Percentiles rank a stretch among this genome's conserved stretches.
Conservation (phyloP, 2,113 vertebrate species). For the Neolamprologus cancellatus region DNA sequence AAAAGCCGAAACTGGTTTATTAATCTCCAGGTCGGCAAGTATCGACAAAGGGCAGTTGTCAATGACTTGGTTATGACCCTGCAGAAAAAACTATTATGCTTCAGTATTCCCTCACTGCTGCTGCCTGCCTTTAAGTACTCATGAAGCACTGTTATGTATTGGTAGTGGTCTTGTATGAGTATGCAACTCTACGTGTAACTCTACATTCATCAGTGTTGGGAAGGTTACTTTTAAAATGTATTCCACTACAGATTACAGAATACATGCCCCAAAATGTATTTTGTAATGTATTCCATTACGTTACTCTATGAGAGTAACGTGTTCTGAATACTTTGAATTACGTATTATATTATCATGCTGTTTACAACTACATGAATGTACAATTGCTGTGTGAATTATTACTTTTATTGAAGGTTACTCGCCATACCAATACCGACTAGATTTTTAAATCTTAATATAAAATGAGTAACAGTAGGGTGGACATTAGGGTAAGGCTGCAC, state of each 20-base stretch:
- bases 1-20: neutral
- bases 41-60: neutral
- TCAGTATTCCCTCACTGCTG: neutral
- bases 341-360: neutral
- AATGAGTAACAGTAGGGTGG: neutral
- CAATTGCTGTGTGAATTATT: accelerated
- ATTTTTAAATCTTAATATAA: neutral
- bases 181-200: accelerated
- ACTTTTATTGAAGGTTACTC: neutral
- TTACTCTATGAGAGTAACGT: neutral
- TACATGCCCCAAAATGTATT: neutral
- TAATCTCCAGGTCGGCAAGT: neutral
- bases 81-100: neutral
- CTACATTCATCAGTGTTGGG: neutral
- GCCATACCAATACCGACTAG: accelerated
- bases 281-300: accelerated
- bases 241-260: neutral
- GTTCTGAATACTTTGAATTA: neutral
- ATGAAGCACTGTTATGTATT: accelerated
- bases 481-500: neutral
- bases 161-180: neutral
- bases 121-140: neutral
- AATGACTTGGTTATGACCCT: accelerated
- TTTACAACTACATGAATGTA: neutral
- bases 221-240: neutral